These are phyloP conservation scores for Coregonus suidteri DNA, from an alignment of 2,797 vertebrate genomes.

Conservation along the genomic window DNA sequence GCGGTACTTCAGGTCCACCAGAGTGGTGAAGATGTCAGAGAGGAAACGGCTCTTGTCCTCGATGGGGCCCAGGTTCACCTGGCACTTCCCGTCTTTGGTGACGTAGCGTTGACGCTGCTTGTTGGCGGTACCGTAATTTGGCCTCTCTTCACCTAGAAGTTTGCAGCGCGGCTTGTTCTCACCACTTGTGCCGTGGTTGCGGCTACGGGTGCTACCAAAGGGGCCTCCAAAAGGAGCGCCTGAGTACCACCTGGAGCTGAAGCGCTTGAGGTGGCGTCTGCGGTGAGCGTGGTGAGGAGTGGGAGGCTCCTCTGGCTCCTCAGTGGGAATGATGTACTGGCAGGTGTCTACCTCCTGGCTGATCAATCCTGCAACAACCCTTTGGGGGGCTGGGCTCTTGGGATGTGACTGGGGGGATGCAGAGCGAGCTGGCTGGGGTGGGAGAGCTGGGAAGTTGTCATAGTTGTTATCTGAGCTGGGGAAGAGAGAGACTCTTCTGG, in stretches of 20 bases:
- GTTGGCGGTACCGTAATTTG: constrained; percentile 38
- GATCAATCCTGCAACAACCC: not conserved
- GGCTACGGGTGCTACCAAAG: constrained; percentile 43
- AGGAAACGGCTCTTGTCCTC: constrained; percentile 81
- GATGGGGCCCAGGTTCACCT: constrained; percentile 82
- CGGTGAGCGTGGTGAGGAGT: constrained; percentile 41
- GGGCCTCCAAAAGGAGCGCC: constrained; percentile 51
- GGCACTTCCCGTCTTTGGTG: constrained; percentile 83
- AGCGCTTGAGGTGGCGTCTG: constrained; percentile 48
- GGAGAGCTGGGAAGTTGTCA: constrained; percentile 2
- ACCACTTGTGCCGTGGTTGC: constrained; percentile 28
- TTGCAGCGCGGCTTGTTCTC: constrained; percentile 67
- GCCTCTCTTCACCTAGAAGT: constrained; percentile 75
- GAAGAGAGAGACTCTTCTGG: constrained; percentile 22
- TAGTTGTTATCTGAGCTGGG: constrained; percentile 55
- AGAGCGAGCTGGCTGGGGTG: not conserved
- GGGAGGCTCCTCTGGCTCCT: constrained; percentile 50
- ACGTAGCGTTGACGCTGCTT: constrained; percentile 80
- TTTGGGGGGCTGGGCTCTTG: constrained; percentile 31
- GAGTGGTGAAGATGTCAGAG: constrained; percentile 84
- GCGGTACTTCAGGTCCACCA: constrained; percentile 84
- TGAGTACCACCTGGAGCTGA: constrained; percentile 58
- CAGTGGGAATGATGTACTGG: not conserved
- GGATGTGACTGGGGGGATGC: constrained; percentile 13
- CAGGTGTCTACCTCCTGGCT: constrained; percentile 27